Percentiles rank a stretch among this genome's conserved stretches.
These are phyloP conservation scores for Enhydra lutris DNA, from an alignment of 2,113 vertebrate species.

Conservation along the genomic window DNA sequence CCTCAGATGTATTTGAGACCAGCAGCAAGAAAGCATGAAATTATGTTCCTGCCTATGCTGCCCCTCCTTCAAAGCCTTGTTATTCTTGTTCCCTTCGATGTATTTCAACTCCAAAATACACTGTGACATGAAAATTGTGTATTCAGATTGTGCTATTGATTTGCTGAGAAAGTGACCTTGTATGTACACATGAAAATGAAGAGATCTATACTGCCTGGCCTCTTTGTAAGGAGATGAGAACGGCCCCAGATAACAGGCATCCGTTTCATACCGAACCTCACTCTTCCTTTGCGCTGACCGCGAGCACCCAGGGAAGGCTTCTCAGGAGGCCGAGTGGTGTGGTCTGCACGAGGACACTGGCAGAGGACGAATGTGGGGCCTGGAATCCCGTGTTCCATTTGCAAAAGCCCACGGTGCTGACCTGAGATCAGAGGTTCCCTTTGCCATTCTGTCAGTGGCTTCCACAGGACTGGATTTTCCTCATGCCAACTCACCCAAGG, in stretches of 20 bases:
- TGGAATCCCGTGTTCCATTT: neutral
- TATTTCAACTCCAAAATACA: slow-evolving; percentile 58
- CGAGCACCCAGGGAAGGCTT: neutral
- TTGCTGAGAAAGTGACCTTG: slow-evolving; percentile 70
- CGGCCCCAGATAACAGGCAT: rapidly evolving
- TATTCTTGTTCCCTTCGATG: slow-evolving; percentile 42
- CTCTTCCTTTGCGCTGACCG: neutral
- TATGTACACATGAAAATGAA: slow-evolving; percentile 51
- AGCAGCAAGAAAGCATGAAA: neutral
- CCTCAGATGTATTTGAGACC: neutral
- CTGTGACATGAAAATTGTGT: slow-evolving; percentile 61
- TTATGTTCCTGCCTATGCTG: neutral
- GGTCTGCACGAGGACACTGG: neutral
- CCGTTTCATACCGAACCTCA: neutral
- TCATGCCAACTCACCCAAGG: rapidly evolving
- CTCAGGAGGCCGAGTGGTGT: neutral
- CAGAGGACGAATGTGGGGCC: rapidly evolving
- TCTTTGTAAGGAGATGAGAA: neutral
- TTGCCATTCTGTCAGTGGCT: neutral
- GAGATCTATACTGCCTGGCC: neutral
- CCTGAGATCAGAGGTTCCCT: neutral
- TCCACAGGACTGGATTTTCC: neutral
- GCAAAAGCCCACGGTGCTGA: neutral
- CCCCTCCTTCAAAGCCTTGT: slow-evolving; percentile 46
- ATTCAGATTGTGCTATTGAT: slow-evolving; percentile 76